phyloP scores from a whole-genome alignment of 2,113 vertebrate species.

The Solea solea region DNA sequence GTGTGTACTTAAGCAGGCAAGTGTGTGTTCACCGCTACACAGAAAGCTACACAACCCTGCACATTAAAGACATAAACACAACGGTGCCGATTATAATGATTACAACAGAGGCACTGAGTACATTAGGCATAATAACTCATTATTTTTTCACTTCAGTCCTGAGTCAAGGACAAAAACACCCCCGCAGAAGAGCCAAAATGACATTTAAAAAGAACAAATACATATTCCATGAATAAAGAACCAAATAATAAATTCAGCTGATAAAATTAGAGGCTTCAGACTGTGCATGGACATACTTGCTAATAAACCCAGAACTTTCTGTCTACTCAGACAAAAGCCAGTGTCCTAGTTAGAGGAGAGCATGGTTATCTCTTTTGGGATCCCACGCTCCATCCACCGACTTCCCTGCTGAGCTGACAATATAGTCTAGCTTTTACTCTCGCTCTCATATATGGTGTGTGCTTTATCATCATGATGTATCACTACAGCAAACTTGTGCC shows the following conservation, averaged over 20 bases:
- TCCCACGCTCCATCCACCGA: not conserved
- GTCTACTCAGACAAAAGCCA: not conserved
- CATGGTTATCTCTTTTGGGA: constrained; percentile 5
- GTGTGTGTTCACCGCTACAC: not conserved
- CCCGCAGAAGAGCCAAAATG: constrained; percentile 16
- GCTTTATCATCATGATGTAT: constrained; percentile 1
- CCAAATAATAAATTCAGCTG: constrained; percentile 3
- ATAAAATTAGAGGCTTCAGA: not conserved
- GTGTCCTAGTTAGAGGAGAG: not conserved
- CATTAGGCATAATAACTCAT: constrained; percentile 38
- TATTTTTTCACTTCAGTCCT: constrained; percentile 13
- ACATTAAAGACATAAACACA: constrained; percentile 34
- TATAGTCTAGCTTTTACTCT: not conserved
- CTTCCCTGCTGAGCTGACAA: constrained; percentile 12
- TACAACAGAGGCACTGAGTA: constrained; percentile 40
- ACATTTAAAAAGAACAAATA: constrained; percentile 18
- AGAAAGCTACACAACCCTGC: not conserved
- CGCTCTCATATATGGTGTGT: not conserved
- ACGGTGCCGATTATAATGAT: constrained; percentile 55
- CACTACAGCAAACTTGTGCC: constrained; percentile 6
- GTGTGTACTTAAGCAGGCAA: constrained; percentile 14
- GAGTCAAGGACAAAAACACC: constrained; percentile 55
- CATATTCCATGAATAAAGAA: constrained; percentile 9
- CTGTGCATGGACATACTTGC: not conserved
- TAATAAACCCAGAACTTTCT: not conserved